phyloP scores from a whole-genome alignment of 2,797 vertebrate genomes.

The Microctenopoma lineatum region DNA sequence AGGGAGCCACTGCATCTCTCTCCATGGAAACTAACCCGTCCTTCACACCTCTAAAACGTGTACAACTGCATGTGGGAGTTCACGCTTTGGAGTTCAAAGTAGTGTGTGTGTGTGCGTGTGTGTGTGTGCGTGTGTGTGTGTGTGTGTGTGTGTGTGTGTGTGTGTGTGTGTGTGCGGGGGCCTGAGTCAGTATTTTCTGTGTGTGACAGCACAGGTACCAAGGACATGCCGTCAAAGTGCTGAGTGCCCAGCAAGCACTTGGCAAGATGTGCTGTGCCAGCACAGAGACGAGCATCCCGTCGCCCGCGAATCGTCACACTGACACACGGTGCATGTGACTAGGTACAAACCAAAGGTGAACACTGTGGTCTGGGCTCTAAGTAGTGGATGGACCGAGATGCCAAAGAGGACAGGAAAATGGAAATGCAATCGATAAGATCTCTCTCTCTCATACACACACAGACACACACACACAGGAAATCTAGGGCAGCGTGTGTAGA shows the following conservation, averaged over 20 bases:
- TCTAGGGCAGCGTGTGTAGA: constrained; percentile 30
- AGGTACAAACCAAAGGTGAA: constrained; percentile 34
- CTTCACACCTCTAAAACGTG: constrained; percentile 31
- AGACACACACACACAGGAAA: neutral
- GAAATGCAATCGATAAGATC: constrained; percentile 36
- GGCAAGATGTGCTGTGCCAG: constrained; percentile 57
- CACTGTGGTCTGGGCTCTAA: constrained; percentile 34
- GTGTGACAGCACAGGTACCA: constrained; percentile 34
- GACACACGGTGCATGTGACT: constrained; percentile 18
- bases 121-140: no score
- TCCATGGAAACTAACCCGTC: constrained; percentile 10
- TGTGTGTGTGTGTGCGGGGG: neutral
- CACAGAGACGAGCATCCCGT: constrained; percentile 20
- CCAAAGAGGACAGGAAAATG: constrained; percentile 20
- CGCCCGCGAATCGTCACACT: constrained; percentile 30
- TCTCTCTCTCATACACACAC: neutral
- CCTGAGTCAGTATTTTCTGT: constrained; percentile 5
- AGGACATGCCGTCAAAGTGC: constrained; percentile 53
- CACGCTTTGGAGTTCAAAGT: constrained; percentile 10
- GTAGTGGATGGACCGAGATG: constrained; percentile 18
- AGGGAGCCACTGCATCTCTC: neutral
- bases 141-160: neutral
- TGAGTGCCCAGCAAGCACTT: constrained; percentile 29
- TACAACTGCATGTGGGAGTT: constrained; percentile 7
- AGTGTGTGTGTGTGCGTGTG: neutral